phyloP scores from a whole-genome alignment of 2,888 invertebrate species.

The Callyntrura sp. region DNA sequence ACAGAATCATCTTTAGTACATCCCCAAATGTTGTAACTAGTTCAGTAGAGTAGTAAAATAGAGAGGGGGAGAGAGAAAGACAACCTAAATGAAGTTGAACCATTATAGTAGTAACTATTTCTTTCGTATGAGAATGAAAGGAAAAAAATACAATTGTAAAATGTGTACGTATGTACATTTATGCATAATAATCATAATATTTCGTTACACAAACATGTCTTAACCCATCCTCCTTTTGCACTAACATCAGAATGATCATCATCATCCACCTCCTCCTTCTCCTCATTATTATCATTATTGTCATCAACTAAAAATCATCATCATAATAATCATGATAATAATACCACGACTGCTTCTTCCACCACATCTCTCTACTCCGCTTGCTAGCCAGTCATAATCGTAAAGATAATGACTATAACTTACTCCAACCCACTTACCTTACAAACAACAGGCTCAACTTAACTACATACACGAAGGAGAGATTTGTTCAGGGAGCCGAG shows the following conservation, averaged over 20 bases:
- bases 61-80: constrained; percentile 24
- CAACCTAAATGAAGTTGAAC: constrained; percentile 67
- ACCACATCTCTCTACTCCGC: too few relatives aligned
- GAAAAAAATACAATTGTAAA: constrained; percentile 17
- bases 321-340: constrained; percentile 46
- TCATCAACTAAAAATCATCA: constrained; percentile 55
- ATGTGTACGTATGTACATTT: constrained; percentile 12
- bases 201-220: constrained; percentile 66
- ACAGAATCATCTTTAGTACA: constrained; percentile 39
- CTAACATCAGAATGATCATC: constrained; percentile 31
- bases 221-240: constrained; percentile 58
- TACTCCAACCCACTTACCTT: constrained; percentile 43
- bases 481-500: neutral
- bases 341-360: neutral
- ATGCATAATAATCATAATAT: constrained; percentile 10
- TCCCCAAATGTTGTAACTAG: constrained; percentile 53
- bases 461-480: neutral
- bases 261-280: constrained; percentile 46
- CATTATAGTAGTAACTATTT: neutral
- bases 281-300: constrained; percentile 53
- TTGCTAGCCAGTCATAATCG: constrained; percentile 32
- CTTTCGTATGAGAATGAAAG: neutral
- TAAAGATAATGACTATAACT: constrained; percentile 50
- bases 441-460: neutral
- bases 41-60: constrained; percentile 60